Evolutionary conservation across 2,113 vertebrate genomes (phyloP), one percentile per base, ranked within the genome.

Genomic region (Sphyrna mokarran): DNA sequence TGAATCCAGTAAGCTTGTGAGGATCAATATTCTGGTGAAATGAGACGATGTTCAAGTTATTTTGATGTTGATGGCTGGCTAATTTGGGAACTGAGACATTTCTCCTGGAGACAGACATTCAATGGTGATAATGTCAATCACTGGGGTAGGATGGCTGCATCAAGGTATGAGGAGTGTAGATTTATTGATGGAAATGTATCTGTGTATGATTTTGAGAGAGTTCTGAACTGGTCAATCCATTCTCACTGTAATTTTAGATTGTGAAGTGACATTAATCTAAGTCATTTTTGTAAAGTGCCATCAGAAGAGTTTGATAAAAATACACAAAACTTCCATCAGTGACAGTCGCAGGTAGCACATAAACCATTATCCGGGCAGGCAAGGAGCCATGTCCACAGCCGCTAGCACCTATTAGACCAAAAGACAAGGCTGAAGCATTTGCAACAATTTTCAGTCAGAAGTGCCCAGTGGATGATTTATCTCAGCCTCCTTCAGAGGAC

Each of bases 81-180:
- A 98, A 98, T 98, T 98, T 98, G 98, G 98, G 98, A 98, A 98
- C 98, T 98, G 98, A 98, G 98, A 98, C 98, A 97, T 98, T 98
- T 98, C 98, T 98, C 97, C 96, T 96, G 96, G 97, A 98, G 97
- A 98, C 97, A 98, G 98, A 98, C 97, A 97, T 98, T 98, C 98
- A 97, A 98, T 97, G 97, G 97, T 98, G 98, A 98, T 99, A 98
- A 98, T 95, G 98, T 98, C 99, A 98, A 98, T 99, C 99, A 98
- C 96, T 78, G 94, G 95, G 97, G 97, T 97, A 97, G 98, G 97
- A 97, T 97, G 97, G 97, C 97, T 97, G 97, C 98, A 97, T 97
- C 97, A 96, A 96, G 98, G 98, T 98, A 98, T 95, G 97, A 97
- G 97, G 97, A 97, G 98, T 97, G 97, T 98, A 98, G 98, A 99